phyloP scores from a whole-genome alignment of 2,888 invertebrate species.

The Lymantria dispar region DNA sequence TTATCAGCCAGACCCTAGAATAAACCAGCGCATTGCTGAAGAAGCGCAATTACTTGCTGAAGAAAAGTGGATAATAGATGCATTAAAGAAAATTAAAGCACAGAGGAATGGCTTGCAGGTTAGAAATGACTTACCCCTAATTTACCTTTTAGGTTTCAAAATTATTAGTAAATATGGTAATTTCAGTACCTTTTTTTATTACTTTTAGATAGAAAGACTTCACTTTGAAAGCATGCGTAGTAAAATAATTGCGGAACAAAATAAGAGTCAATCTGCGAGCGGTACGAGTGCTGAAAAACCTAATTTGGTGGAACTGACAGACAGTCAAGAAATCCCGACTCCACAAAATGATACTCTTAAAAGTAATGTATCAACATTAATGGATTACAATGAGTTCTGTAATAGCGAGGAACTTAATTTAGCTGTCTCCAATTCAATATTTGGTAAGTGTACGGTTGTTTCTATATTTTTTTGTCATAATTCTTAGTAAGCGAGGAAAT shows the following conservation, averaged over 20 bases:
- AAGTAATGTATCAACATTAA: not conserved
- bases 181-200: too few relatives aligned
- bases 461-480: too few relatives aligned
- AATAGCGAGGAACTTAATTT: slow-evolving; percentile 54
- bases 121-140: not conserved
- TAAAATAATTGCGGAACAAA: not conserved
- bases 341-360: not conserved
- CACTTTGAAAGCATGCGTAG: slow-evolving; percentile 57
- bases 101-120: slow-evolving; percentile 64
- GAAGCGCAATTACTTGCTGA: slow-evolving; percentile 62
- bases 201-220: slow-evolving; percentile 61
- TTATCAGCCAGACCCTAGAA: not conserved
- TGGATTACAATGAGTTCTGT: slow-evolving; percentile 36
- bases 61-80: slow-evolving; percentile 60
- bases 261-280: not conserved
- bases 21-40: slow-evolving; percentile 46
- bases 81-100: slow-evolving; percentile 50
- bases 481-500: too few relatives aligned
- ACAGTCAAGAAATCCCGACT: not conserved
- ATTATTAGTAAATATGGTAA: not conserved
- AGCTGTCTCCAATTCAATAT: slow-evolving; percentile 40
- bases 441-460: slow-evolving; percentile 38
- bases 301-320: slow-evolving; percentile 1
- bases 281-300: not conserved
- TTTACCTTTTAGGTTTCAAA: not conserved